Percentiles rank a stretch among this genome's conserved stretches.
Evolutionary conservation across 2,797 vertebrate genomes (phyloP).

Genomic region (Rhynchonycteris naso): DNA sequence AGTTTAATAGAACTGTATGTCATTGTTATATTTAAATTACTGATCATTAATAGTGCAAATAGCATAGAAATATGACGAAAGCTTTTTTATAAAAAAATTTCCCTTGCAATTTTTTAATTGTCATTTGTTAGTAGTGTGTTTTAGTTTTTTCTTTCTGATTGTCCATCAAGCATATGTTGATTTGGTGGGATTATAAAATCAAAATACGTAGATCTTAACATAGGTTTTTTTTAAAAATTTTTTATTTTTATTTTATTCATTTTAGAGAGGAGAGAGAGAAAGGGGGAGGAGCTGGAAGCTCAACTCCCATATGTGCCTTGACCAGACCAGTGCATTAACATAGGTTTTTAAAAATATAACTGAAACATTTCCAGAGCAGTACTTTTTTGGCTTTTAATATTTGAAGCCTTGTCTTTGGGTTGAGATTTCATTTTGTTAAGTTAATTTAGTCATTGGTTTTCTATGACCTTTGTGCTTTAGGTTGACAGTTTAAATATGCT

Average conservation of each 20-base stretch:
- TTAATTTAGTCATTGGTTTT: slow-evolving; percentile 50
- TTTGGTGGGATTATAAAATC: slow-evolving; percentile 33
- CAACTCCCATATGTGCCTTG: too few relatives aligned
- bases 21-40: background rate
- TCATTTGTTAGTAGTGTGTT: slow-evolving; percentile 22
- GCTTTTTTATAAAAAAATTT: background rate
- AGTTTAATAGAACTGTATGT: slow-evolving; percentile 1
- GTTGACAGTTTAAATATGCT: slow-evolving; percentile 41
- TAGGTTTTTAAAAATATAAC: slow-evolving; percentile 1
- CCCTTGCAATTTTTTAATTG: background rate
- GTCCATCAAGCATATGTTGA: slow-evolving; percentile 3
- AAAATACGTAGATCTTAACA: background rate
- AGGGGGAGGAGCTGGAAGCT: too few relatives aligned
- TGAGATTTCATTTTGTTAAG: slow-evolving; percentile 39
- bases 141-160: slow-evolving; percentile 36
- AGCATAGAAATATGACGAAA: background rate
- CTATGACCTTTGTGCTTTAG: background rate
- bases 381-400: background rate
- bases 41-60: background rate
- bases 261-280: too few relatives aligned
- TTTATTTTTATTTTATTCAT: too few relatives aligned
- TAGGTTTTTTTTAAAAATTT: too few relatives aligned
- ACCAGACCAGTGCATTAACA: too few relatives aligned
- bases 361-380: background rate
- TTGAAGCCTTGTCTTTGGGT: slow-evolving; percentile 28